phyloP scores from a whole-genome alignment of 2,888 invertebrate genomes.

The Therioaphis trifolii region DNA sequence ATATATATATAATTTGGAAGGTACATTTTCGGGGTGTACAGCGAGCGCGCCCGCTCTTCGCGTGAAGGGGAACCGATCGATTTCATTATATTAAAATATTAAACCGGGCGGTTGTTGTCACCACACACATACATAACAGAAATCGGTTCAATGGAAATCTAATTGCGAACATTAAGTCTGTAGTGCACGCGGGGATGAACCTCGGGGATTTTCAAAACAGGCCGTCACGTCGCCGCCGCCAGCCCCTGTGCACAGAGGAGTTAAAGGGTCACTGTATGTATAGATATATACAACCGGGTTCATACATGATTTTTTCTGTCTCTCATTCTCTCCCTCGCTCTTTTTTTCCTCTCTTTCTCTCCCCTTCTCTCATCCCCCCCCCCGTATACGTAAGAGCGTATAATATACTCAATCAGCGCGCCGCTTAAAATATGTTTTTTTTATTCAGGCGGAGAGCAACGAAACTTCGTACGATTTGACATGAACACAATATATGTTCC shows the following conservation, averaged over 20 bases:
- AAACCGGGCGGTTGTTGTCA: slow-evolving; percentile 58
- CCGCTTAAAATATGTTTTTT: slow-evolving; percentile 13
- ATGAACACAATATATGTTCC: not conserved
- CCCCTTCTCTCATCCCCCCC: too few relatives aligned
- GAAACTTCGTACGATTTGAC: not conserved
- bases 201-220: slow-evolving; percentile 40
- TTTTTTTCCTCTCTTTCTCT: not conserved
- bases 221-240: not conserved
- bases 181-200: slow-evolving; percentile 26
- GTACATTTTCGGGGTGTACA: not conserved
- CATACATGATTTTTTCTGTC: not conserved
- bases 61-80: slow-evolving; percentile 33
- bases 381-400: not conserved
- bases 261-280: not conserved
- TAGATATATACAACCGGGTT: not conserved
- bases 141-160: slow-evolving; percentile 61
- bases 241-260: slow-evolving; percentile 26
- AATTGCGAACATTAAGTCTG: slow-evolving; percentile 58
- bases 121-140: slow-evolving; percentile 27
- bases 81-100: slow-evolving; percentile 48
- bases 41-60: not conserved
- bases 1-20: not conserved
- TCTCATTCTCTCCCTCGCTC: too few relatives aligned
- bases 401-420: slow-evolving; percentile 16
- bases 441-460: not conserved